Base-by-base conservation (phyloP, 2,888 invertebrate species). In the Anticlea derivata region DNA sequence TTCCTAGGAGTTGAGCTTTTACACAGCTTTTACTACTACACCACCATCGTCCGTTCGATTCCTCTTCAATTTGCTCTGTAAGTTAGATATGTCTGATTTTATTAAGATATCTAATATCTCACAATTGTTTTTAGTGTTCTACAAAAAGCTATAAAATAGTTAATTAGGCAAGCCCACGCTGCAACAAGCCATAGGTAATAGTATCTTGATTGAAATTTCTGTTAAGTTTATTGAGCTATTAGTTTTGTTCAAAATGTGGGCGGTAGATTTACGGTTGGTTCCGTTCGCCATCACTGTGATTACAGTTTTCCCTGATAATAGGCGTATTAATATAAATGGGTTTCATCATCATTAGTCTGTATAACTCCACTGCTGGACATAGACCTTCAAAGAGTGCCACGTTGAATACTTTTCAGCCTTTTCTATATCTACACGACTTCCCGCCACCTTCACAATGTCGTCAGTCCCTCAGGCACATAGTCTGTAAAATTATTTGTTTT, bases 221-320 rank as follows among this genome's bases (percentile, higher is more conserved):
- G 48, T 55, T 62, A 61, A 66, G 60, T 69, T 75, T 71, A 75
- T 69, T 68, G 64, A 67, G 71, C 68, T 75, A 78, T 80, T 77
- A 75, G 68, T 64, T 61, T 7, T 23, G 5, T 50, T 48, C 57
- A 59, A 66, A 61, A 55, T 55, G 78, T 75, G 66, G 78, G 77
- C 61, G 73, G 45, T 46, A 68, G 65, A 67, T 63, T 68, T 53
- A 46, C 49, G 27, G 49, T 40, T 38, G 22, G 48, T 26, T 50
- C 20, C 41, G 44, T 48, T 49, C 22, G 44, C 35, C 30, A 47
- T 39, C 43, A 34, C 30, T 52, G 50, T 58, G 59, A 66, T 66
- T 62, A 63, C 60, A 59, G 23, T 66, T 70, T 59, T 61, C 55
- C 61, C 29, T 43, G 24, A 40, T 44, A 47, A 29, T 29, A 29